A percentile compares a stretch with the other conserved stretches of the same genome.
Evolutionary conservation across 1,140 invertebrate genomes (phyloP).

Genomic region (Drosophila pandora): DNA sequence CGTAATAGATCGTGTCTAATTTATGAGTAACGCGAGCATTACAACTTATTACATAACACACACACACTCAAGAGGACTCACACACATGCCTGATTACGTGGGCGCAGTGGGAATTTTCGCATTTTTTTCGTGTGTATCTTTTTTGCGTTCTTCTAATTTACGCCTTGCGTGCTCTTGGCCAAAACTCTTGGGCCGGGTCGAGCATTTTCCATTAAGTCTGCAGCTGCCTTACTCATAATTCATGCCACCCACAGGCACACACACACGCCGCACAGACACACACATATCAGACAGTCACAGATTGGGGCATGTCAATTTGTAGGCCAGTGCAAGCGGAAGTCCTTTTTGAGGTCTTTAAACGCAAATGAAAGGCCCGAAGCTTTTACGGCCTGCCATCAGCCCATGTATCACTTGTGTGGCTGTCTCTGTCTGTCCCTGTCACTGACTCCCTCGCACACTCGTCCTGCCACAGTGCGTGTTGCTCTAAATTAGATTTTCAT

Average conservation of each 20-base stretch:
- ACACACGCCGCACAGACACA: constrained; percentile 6
- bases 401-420: constrained; percentile 71
- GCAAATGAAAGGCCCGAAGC: constrained; percentile 75
- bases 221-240: constrained; percentile 79
- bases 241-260: constrained; percentile 50
- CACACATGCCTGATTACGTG: constrained; percentile 40
- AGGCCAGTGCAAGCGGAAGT: constrained; percentile 75
- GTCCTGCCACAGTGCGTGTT: constrained; percentile 38
- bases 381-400: constrained; percentile 71
- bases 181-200: constrained; percentile 34
- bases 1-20: constrained; percentile 75
- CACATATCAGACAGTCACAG: constrained; percentile 50
- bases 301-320: constrained; percentile 76
- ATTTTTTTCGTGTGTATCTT: not conserved
- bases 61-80: constrained; percentile 6
- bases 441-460: not conserved
- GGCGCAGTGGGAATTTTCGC: constrained; percentile 10
- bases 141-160: constrained; percentile 68
- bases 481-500: constrained; percentile 80
- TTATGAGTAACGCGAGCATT: constrained; percentile 58
- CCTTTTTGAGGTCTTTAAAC: constrained; percentile 78
- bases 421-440: not conserved
- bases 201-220: constrained; percentile 79
- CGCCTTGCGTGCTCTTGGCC: constrained; percentile 64
- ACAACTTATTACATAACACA: constrained; percentile 52